Percentiles rank a stretch among this genome's conserved stretches.
phyloP scores from a whole-genome alignment of 1,140 invertebrate species.

The Wiebesia pumilae region DNA sequence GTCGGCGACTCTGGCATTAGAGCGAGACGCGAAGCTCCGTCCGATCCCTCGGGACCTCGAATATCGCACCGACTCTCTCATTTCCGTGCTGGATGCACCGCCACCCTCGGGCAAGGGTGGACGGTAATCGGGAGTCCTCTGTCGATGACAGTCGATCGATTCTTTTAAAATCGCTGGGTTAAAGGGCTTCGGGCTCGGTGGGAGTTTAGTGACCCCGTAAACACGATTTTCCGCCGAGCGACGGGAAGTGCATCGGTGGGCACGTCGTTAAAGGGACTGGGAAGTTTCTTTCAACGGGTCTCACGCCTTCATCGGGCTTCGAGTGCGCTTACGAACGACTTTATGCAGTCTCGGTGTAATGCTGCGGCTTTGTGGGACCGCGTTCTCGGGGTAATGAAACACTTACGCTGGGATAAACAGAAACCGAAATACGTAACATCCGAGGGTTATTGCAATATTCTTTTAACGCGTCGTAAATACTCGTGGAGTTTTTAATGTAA shows the following conservation, averaged over 20 bases:
- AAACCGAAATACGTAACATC: not conserved
- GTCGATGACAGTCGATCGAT: not conserved
- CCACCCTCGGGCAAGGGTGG: not conserved
- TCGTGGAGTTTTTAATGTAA: no score
- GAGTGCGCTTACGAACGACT: not conserved
- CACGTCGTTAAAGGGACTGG: not conserved
- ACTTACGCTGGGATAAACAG: not conserved
- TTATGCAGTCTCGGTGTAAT: not conserved
- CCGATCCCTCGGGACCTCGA: conserved; percentile 37
- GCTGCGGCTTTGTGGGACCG: not conserved
- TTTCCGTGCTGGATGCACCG: not conserved
- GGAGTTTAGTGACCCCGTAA: not conserved
- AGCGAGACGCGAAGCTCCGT: conserved; percentile 1
- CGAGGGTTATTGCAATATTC: not conserved
- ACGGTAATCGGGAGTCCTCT: not conserved
- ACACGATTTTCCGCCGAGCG: not conserved
- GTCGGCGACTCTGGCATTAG: not conserved
- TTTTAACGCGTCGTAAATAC: no score
- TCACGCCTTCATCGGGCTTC: not conserved
- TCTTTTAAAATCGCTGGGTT: not conserved
- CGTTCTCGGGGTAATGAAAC: not conserved
- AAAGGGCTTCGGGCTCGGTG: not conserved
- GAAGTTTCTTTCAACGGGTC: not conserved
- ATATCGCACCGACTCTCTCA: not conserved
- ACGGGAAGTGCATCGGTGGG: not conserved